Evolutionary conservation across 2,797 vertebrate genomes (phyloP), one percentile per base, ranked within the genome.

Genomic region (Benthosema pterotum): DNA sequence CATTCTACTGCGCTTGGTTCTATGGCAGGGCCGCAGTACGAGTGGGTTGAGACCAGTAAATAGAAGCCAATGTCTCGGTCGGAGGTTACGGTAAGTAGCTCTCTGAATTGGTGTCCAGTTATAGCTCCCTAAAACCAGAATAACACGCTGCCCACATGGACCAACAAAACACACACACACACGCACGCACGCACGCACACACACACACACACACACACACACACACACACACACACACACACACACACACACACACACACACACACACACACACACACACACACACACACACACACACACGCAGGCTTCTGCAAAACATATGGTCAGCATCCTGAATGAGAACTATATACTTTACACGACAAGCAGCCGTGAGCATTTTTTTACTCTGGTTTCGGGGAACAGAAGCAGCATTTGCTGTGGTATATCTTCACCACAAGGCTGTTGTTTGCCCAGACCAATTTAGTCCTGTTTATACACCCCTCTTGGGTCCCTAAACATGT

Each of bases 361-460:
- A 82, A 67, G 75, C 82, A 63, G 53, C 1, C 42, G 15, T 19
- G 15, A 63, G 73, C 49, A 59, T 72, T 78, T 83, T 78, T 83
- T 80, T 15, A 54, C 60, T 17, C 48, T 71, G 71, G 61, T 78
- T 83, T 76, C 42, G 60, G 79, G 72, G 74, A 68, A 15, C 16
- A 1, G 80, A 85, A 83, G 83, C 85, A 83, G 82, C 32, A 38
- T 38, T 38, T 14, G 65, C 72, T 65, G 65, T 59, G 83, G 78
- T 25, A 78, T 71, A 50, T 82, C 70, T 68, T 64, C 72, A 78
- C 82, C 86, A 25, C 84, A 88, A 73, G 78, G 76, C 52, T 80
- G 82, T 62, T 87, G 75, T 85, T 85, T 84, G 74, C 74, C 56
- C 66, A 73, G 83, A 76, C 83, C 82, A 70, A 75, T 88, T 88